These are phyloP conservation scores for Rhingia rostrata DNA, from an alignment of 2,888 invertebrate species.

Conservation along the genomic window DNA sequence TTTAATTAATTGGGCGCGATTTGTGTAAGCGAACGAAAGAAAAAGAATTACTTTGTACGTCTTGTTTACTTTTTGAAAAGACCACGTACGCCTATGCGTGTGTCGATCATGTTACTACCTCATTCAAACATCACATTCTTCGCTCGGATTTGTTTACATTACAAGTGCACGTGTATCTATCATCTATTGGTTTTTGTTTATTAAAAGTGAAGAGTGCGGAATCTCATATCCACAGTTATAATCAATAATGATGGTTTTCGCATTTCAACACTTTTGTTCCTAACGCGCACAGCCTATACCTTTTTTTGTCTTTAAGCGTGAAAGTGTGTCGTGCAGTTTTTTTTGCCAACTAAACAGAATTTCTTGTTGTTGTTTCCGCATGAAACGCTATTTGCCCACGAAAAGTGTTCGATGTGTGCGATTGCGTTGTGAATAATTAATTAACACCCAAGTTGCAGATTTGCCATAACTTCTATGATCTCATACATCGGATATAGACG, in stretches of 20 bases:
- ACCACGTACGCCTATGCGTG: conserved; percentile 34
- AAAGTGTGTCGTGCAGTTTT: conserved; percentile 27
- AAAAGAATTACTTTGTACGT: conserved; percentile 48
- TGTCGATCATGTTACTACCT: conserved; percentile 33
- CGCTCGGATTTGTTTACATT: conserved; percentile 68
- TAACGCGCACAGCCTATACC: conserved; percentile 3
- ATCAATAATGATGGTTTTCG: conserved; percentile 55
- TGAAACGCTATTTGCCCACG: conserved; percentile 7
- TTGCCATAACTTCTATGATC: conserved; percentile 42
- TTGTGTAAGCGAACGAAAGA: conserved; percentile 6
- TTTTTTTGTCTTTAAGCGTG: conserved; percentile 46
- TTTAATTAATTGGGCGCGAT: conserved; percentile 71
- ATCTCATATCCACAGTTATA: conserved; percentile 42
- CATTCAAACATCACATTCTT: conserved; percentile 53
- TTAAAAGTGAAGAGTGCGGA: conserved; percentile 21
- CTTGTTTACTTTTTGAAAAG: conserved; percentile 64
- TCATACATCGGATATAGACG: conserved; percentile 57
- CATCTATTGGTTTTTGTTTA: conserved; percentile 31
- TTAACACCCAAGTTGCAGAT: conserved; percentile 27
- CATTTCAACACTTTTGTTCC: conserved; percentile 61
- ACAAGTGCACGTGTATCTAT: conserved; percentile 60
- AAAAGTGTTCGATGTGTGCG: background rate
- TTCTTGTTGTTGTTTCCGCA: background rate
- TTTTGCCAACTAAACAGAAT: conserved; percentile 37
- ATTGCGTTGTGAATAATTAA: conserved; percentile 28